phyloP scores from a whole-genome alignment of 2,797 vertebrate species.

The Arctocebus calabarensis region DNA sequence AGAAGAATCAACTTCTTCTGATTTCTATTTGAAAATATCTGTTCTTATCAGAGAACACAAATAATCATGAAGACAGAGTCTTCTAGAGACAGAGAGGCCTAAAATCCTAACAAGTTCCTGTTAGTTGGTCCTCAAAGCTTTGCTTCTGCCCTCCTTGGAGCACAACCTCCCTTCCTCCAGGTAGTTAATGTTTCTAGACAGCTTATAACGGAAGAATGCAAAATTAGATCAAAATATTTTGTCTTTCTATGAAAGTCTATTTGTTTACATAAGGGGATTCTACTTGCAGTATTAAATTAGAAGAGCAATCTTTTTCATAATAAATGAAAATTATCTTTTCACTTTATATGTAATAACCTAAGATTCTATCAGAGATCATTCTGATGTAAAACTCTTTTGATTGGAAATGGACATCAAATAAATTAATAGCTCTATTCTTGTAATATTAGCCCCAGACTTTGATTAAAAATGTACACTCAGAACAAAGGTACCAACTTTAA shows the following conservation, averaged over 20 bases:
- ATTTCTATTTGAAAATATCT: not conserved
- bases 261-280: slow-evolving; percentile 17
- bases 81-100: not conserved
- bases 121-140: not conserved
- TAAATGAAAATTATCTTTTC: slow-evolving; percentile 21
- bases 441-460: not conserved
- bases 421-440: not conserved
- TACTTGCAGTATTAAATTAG: not conserved
- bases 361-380: not conserved
- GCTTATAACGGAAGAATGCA: not conserved
- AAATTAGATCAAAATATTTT: slow-evolving; percentile 14
- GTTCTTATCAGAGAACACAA: not conserved
- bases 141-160: not conserved
- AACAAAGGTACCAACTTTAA: not conserved
- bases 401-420: not conserved
- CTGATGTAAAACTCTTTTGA: not conserved
- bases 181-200: not conserved
- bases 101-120: not conserved
- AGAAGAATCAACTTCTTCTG: no score
- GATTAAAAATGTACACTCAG: not conserved
- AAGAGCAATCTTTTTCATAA: not conserved
- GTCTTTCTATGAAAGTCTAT: not conserved
- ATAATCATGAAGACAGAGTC: not conserved
- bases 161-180: not conserved
- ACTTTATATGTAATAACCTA: not conserved